phyloP scores from a whole-genome alignment of 2,888 invertebrate genomes.

The Abscondita cerata region DNA sequence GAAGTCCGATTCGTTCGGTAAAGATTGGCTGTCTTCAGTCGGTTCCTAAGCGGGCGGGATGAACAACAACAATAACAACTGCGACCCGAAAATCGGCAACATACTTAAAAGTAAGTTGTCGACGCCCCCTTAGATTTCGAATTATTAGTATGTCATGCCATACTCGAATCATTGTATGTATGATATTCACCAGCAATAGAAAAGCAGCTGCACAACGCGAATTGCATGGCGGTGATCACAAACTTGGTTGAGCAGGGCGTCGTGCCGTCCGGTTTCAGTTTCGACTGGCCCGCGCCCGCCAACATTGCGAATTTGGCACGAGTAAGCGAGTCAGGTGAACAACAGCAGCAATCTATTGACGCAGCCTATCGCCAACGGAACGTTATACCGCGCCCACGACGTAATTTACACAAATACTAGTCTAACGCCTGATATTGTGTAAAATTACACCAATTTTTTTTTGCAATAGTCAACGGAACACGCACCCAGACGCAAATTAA shows the following conservation, averaged over 20 bases:
- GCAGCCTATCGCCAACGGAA: conserved; percentile 58
- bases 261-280: conserved; percentile 64
- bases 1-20: conserved; percentile 75
- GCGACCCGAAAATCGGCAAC: conserved; percentile 65
- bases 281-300: conserved; percentile 61
- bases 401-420: conserved; percentile 61
- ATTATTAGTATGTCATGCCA: conserved; percentile 39
- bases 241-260: conserved; percentile 69
- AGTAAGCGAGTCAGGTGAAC: conserved; percentile 59
- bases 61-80: conserved; percentile 74
- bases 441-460: conserved; percentile 58
- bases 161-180: too few relatives aligned
- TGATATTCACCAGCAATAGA: conserved; percentile 70
- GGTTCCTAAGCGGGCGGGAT: conserved; percentile 78
- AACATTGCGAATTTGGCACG: conserved; percentile 73
- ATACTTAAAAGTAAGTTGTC: conserved; percentile 57
- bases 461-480: conserved; percentile 58
- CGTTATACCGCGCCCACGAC: conserved; percentile 56
- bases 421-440: conserved; percentile 61
- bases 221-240: conserved; percentile 75
- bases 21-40: conserved; percentile 80
- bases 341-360: conserved; percentile 59
- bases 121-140: neutral
- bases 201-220: conserved; percentile 63
- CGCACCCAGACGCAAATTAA: conserved; percentile 23